A percentile compares a stretch with the other conserved stretches of the same genome.
Evolutionary conservation across 2,888 invertebrate species (phyloP).

Genomic region (Eupithecia dodoneata): DNA sequence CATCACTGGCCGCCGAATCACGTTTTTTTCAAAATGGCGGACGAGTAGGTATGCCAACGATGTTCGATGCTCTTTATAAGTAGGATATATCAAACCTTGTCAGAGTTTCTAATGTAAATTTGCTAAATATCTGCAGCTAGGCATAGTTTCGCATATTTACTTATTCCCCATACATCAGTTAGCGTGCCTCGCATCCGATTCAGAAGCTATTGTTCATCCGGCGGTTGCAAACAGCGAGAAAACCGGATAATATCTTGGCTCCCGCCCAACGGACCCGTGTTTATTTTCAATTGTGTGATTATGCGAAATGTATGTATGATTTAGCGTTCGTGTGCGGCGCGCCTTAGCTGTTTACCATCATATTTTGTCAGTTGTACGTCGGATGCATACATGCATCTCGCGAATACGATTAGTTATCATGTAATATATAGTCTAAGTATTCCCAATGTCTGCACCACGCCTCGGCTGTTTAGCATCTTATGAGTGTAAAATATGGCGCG

Average conservation of each 20-base stretch:
- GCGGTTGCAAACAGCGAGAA: conserved; percentile 38
- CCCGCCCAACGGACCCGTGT: conserved; percentile 39
- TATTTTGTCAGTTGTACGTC: conserved; percentile 31
- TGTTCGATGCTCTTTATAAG: too few species aligned
- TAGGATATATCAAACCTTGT: background rate
- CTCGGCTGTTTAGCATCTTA: conserved; percentile 4
- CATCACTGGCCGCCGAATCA: too few species aligned
- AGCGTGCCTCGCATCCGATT: conserved; percentile 30
- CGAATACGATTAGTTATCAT: conserved; percentile 20
- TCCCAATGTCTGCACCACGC: conserved; percentile 1
- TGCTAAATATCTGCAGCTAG: conserved; percentile 15
- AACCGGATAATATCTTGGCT: conserved; percentile 42
- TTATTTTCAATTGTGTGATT: conserved; percentile 46
- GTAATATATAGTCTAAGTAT: conserved; percentile 8
- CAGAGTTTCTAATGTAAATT: conserved; percentile 5
- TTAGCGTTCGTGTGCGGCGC: conserved; percentile 32
- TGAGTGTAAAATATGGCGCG: conserved; percentile 11
- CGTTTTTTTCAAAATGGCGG: too few species aligned
- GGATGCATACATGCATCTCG: conserved; percentile 15
- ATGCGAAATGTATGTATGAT: conserved; percentile 43
- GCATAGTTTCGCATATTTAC: conserved; percentile 28
- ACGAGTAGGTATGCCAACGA: too few species aligned
- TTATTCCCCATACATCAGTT: conserved; percentile 33
- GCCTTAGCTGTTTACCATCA: conserved; percentile 33
- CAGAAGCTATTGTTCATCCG: conserved; percentile 39